phyloP scores from a whole-genome alignment of 2,888 invertebrate species.

The Pristionchus exspectatus region DNA sequence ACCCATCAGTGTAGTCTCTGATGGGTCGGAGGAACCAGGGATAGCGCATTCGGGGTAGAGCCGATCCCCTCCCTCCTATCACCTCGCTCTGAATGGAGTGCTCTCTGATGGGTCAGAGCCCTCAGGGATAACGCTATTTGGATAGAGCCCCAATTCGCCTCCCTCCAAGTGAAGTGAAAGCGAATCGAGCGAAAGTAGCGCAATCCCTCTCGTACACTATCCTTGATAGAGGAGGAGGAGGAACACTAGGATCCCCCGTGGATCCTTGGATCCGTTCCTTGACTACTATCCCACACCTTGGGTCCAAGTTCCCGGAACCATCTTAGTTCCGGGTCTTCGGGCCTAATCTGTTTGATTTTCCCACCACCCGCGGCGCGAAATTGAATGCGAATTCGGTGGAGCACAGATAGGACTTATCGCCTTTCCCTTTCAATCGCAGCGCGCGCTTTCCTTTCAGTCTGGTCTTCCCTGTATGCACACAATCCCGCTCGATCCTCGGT shows the following conservation, averaged over 20 bases:
- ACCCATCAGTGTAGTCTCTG: neutral
- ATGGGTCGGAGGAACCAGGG: too few species aligned
- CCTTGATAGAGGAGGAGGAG: neutral
- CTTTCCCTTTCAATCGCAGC: neutral
- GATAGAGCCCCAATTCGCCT: neutral
- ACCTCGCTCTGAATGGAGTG: neutral
- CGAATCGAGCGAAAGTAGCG: neutral
- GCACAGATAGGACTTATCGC: constrained; percentile 12
- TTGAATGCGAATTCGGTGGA: neutral
- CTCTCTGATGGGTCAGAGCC: neutral
- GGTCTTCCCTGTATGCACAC: neutral
- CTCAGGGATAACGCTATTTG: neutral
- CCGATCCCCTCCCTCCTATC: neutral
- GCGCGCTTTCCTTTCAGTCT: neutral
- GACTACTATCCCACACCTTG: neutral
- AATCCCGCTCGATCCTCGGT: neutral
- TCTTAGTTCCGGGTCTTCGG: neutral
- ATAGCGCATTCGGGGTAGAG: too few species aligned
- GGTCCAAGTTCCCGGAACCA: neutral
- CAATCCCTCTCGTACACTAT: neutral
- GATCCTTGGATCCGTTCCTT: neutral
- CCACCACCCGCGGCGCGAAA: neutral
- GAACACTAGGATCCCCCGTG: neutral
- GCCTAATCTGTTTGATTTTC: constrained; percentile 14
- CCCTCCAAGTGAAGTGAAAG: constrained; percentile 3